Percentiles rank a stretch among this genome's conserved stretches.
Conservation (phyloP, 2,888 invertebrate species). For the Spisula subtruncata region DNA sequence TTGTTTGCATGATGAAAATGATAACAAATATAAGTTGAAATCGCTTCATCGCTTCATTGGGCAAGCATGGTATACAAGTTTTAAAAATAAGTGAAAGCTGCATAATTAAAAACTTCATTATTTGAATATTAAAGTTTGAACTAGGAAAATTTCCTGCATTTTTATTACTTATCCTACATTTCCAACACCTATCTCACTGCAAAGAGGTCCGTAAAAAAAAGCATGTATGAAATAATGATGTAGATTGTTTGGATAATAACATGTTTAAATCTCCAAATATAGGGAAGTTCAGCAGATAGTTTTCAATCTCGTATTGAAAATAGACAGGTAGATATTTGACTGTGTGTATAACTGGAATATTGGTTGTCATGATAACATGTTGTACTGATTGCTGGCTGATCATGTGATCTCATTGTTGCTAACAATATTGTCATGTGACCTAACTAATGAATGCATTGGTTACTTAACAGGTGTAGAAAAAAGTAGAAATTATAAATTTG, state of each 20-base stretch:
- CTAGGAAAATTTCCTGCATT: no score
- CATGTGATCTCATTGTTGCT: conserved; percentile 14
- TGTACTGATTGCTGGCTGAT: conserved; percentile 4
- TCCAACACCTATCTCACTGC: no score
- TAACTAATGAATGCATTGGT: background rate
- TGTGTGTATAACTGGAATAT: background rate
- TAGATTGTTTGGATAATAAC: background rate
- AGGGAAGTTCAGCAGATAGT: conserved; percentile 3
- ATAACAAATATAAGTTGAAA: no score
- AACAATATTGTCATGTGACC: background rate
- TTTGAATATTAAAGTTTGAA: no score
- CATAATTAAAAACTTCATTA: no score
- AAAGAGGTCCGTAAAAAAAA: no score
- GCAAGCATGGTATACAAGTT: no score
- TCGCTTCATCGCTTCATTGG: no score
- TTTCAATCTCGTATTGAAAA: conserved; percentile 17
- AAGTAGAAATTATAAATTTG: background rate
- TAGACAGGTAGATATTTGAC: conserved; percentile 5
- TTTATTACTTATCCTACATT: no score
- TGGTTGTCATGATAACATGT: conserved; percentile 10
- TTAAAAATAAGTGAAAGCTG: no score
- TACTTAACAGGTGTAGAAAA: background rate
- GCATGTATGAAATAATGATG: no score
- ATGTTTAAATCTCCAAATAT: background rate
- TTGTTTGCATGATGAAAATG: no score